A percentile compares a stretch with the other conserved stretches of the same genome.
Conservation (phyloP, 2,888 invertebrate species). For the Brachyopa scutellaris region DNA sequence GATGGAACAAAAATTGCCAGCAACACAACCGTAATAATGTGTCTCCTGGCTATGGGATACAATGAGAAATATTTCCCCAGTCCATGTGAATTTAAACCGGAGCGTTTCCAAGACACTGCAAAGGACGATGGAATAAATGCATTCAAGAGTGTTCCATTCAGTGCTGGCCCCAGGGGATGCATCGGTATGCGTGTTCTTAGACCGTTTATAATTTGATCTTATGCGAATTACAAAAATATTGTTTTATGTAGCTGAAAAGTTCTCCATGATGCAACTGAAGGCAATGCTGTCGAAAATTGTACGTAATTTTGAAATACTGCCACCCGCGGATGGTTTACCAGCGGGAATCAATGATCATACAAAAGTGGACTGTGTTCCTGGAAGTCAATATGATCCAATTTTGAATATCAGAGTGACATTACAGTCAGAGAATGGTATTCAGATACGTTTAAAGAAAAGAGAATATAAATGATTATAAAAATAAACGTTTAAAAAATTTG, state of each 20-base stretch:
- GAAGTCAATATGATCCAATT: constrained; percentile 79
- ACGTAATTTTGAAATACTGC: constrained; percentile 81
- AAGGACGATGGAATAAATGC: constrained; percentile 77
- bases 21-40: constrained; percentile 77
- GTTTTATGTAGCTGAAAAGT: constrained; percentile 82
- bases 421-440: constrained; percentile 82
- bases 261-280: constrained; percentile 84
- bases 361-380: constrained; percentile 73
- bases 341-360: constrained; percentile 77
- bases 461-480: not conserved
- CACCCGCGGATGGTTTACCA: constrained; percentile 80
- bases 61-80: constrained; percentile 78
- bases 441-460: constrained; percentile 78
- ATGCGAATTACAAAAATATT: too few relatives aligned
- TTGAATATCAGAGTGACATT: constrained; percentile 82
- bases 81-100: constrained; percentile 81
- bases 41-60: constrained; percentile 78
- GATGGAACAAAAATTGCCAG: constrained; percentile 79
- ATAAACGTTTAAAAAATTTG: too few relatives aligned
- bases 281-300: constrained; percentile 82
- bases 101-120: constrained; percentile 75
- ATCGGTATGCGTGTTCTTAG: too few relatives aligned
- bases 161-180: constrained; percentile 85
- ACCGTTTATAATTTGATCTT: too few relatives aligned
- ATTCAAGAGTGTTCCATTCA: constrained; percentile 84